Evolutionary conservation across 2,888 invertebrate genomes (phyloP).

Genomic region (Drosophila stalkeri): DNA sequence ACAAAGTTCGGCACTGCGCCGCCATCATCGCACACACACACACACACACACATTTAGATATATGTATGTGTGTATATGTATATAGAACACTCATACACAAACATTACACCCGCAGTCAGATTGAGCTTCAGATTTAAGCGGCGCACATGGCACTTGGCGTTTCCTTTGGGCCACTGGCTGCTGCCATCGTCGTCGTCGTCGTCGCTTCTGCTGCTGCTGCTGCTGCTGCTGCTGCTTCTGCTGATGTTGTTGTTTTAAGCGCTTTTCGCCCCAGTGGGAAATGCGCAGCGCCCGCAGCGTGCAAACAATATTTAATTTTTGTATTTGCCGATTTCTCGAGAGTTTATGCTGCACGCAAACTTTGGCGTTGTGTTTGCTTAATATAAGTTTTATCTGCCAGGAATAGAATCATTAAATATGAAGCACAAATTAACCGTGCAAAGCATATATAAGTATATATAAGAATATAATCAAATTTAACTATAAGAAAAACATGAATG

Average conservation of each 20-base stretch:
- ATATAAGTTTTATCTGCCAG: constrained; percentile 2
- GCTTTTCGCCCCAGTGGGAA: constrained; percentile 71
- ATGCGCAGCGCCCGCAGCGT: constrained; percentile 68
- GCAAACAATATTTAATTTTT: constrained; percentile 63
- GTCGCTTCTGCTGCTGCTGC: too few relatives aligned
- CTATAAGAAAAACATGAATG: too few relatives aligned
- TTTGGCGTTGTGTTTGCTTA: constrained; percentile 38
- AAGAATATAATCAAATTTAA: neutral
- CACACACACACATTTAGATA: neutral
- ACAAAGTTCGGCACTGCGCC: constrained; percentile 44
- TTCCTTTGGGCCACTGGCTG: constrained; percentile 59
- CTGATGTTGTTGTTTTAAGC: constrained; percentile 32
- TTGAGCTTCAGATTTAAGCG: constrained; percentile 59
- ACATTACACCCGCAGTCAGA: constrained; percentile 48
- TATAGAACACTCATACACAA: constrained; percentile 8
- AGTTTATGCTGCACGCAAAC: constrained; percentile 37
- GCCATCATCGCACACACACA: constrained; percentile 29
- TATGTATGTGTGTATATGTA: neutral
- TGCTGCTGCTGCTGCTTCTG: constrained; percentile 13
- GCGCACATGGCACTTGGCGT: constrained; percentile 74
- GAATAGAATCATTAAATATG: constrained; percentile 2
- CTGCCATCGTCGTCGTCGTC: constrained; percentile 8
- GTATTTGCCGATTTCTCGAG: constrained; percentile 42
- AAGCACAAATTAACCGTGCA: neutral
- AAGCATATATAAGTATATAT: neutral